Evolutionary conservation across 35 echinoderm and acorn worm genomes (phyloP).

Genomic region (Eucidaris tribuloides): DNA sequence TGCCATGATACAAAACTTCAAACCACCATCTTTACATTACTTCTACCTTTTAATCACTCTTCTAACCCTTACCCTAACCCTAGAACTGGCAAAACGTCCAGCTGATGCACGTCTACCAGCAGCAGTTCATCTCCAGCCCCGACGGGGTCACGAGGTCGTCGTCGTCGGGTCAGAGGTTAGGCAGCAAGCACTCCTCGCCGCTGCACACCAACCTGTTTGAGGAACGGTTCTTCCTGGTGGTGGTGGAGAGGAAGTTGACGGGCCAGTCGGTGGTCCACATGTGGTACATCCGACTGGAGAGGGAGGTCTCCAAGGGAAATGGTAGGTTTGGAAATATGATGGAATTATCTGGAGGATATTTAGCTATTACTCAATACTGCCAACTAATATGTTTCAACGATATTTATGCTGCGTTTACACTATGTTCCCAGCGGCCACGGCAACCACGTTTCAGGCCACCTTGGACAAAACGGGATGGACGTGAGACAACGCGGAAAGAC

Average conservation of each 20-base stretch:
- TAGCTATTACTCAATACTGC: too few relatives aligned
- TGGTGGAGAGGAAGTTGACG: conserved; percentile 64
- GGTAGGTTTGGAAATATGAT: conserved; percentile 34
- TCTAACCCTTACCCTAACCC: too few relatives aligned
- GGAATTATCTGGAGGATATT: too few relatives aligned
- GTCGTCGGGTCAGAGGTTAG: background rate
- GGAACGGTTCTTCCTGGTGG: conserved; percentile 87
- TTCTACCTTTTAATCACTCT: too few relatives aligned
- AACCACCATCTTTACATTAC: too few relatives aligned
- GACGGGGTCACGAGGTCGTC: background rate
- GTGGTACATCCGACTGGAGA: conserved; percentile 90
- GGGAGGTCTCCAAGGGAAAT: conserved; percentile 51
- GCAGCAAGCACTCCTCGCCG: conserved; percentile 12
- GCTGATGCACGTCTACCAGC: conserved; percentile 96
- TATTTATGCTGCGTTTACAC: too few relatives aligned
- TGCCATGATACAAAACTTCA: too few relatives aligned
- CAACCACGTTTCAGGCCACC: too few relatives aligned
- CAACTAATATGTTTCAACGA: too few relatives aligned
- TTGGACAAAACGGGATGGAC: too few relatives aligned
- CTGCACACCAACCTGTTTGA: conserved; percentile 57
- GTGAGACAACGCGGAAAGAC: too few relatives aligned
- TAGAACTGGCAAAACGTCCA: conserved; percentile 99
- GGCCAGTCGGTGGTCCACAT: conserved; percentile 87
- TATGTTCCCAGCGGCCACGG: too few relatives aligned
- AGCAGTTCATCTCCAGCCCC: conserved; percentile 75